Conservation (phyloP, 2,797 vertebrate species). For the Okamejei kenojei region DNA sequence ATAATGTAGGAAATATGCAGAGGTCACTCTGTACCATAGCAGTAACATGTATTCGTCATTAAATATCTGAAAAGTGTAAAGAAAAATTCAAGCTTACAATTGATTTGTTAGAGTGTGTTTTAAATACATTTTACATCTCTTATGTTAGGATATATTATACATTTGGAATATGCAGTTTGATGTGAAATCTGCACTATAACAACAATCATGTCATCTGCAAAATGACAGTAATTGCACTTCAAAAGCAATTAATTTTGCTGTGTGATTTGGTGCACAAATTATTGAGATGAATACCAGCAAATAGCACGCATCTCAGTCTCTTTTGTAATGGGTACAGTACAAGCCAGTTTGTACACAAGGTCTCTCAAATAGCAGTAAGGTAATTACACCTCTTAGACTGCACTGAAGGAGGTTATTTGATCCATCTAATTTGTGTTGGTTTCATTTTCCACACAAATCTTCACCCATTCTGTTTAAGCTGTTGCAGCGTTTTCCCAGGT, state of each 20-base stretch:
- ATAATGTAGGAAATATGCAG: no score
- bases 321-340: background rate
- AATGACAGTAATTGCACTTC: background rate
- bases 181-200: background rate
- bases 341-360: background rate
- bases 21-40: background rate
- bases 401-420: background rate
- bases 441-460: background rate
- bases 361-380: background rate
- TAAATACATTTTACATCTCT: background rate
- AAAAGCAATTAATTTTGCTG: background rate
- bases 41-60: background rate
- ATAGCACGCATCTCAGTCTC: background rate
- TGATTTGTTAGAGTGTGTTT: background rate
- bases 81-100: background rate
- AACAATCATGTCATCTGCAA: background rate
- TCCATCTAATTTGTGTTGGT: background rate
- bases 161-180: background rate
- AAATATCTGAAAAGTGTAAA: background rate
- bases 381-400: background rate
- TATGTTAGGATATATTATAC: background rate
- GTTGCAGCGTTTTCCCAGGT: background rate
- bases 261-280: background rate
- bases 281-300: background rate
- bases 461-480: no score